phyloP scores from a whole-genome alignment of 2,888 invertebrate genomes.

The Megalurothrips usitatus region DNA sequence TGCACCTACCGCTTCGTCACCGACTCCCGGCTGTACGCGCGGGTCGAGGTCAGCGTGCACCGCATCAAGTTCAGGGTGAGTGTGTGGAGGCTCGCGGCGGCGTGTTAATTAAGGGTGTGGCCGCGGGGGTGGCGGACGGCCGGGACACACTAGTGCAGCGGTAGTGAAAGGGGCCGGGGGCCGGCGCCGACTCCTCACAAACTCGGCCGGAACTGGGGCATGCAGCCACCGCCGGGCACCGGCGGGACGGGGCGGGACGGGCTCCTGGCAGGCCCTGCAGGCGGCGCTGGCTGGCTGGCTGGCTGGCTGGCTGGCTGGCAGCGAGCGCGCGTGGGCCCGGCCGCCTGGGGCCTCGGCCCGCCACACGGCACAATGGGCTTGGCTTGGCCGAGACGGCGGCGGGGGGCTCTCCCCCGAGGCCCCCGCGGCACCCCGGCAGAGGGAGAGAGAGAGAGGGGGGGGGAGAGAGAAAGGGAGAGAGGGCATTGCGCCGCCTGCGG shows the following conservation, averaged over 20 bases:
- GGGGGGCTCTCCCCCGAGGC: background rate
- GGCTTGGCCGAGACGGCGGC: background rate
- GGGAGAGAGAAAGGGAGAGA: background rate
- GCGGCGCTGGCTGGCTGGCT: no score
- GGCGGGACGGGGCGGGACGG: no score
- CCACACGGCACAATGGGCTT: background rate
- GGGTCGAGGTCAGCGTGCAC: slow-evolving; percentile 71
- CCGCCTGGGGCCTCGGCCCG: background rate
- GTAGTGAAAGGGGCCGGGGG: background rate
- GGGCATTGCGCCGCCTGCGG: background rate
- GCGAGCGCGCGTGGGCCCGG: background rate
- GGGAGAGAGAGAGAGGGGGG: no score
- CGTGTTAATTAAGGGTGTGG: no score
- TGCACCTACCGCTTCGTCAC: slow-evolving; percentile 82
- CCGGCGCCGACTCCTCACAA: background rate
- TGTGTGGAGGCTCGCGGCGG: background rate
- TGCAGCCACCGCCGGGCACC: background rate
- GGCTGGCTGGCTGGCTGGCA: no score
- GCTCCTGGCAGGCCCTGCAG: no score
- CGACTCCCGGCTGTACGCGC: slow-evolving; percentile 72
- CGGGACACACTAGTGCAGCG: background rate
- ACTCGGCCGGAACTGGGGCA: background rate
- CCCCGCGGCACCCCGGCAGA: background rate
- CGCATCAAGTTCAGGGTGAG: slow-evolving; percentile 74
- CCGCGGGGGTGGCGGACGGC: background rate